phyloP scores from a whole-genome alignment of 2,888 invertebrate species.

The Cheilosia urbana region DNA sequence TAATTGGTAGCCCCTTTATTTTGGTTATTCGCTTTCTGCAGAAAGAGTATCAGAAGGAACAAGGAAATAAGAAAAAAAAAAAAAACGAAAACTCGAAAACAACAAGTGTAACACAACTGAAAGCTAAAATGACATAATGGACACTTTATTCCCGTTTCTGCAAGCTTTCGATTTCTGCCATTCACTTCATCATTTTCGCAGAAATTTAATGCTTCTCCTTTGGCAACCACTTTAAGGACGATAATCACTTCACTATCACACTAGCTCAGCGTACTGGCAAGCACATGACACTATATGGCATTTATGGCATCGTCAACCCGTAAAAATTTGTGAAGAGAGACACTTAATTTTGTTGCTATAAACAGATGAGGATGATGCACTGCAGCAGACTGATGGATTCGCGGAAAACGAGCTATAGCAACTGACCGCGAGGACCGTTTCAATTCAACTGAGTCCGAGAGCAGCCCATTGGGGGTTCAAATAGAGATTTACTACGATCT shows the following conservation, averaged over 20 bases:
- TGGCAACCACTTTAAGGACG: slow-evolving; percentile 33
- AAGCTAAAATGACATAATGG: slow-evolving; percentile 67
- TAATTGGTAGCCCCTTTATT: slow-evolving; percentile 9
- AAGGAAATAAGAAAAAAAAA: slow-evolving; percentile 5
- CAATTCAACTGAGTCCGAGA: slow-evolving; percentile 51
- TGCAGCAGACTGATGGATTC: neutral
- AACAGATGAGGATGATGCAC: slow-evolving; percentile 7
- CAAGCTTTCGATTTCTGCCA: slow-evolving; percentile 60
- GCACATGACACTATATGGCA: slow-evolving; percentile 44
- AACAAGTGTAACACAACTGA: slow-evolving; percentile 62
- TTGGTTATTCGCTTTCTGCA: slow-evolving; percentile 20
- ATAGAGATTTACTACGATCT: neutral
- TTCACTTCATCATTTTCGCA: slow-evolving; percentile 55
- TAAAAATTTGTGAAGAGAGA: slow-evolving; percentile 23
- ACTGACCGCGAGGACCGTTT: slow-evolving; percentile 51
- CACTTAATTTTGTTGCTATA: slow-evolving; percentile 10
- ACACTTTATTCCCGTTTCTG: slow-evolving; percentile 34
- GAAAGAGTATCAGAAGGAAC: slow-evolving; percentile 6
- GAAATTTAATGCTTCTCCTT: slow-evolving; percentile 48
- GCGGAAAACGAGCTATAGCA: slow-evolving; percentile 7
- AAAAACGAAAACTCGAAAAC: slow-evolving; percentile 20
- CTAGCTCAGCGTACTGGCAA: slow-evolving; percentile 23
- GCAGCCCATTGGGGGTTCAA: slow-evolving; percentile 11
- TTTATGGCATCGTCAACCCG: slow-evolving; percentile 44
- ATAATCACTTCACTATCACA: slow-evolving; percentile 49